phyloP scores from a whole-genome alignment of 2,797 vertebrate genomes.

The Pseudochirops cupreus region DNA sequence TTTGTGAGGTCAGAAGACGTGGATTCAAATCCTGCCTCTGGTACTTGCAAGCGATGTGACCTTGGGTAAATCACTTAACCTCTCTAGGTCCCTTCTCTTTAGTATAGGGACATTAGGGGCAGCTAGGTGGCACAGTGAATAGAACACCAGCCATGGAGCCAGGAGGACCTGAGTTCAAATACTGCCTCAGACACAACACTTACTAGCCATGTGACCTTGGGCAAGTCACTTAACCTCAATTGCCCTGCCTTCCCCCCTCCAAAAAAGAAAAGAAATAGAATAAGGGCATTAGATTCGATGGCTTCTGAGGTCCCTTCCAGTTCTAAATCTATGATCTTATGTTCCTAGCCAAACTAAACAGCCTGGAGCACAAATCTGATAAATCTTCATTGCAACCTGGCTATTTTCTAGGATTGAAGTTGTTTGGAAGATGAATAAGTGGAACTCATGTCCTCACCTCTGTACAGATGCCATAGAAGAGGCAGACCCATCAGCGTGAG shows the following conservation, averaged over 20 bases:
- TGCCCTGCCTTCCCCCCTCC: no score
- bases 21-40: background rate
- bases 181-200: no score
- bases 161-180: no score
- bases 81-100: background rate
- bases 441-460: background rate
- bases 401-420: background rate
- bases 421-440: background rate
- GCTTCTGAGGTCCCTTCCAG: background rate
- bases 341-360: no score
- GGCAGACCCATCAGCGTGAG: background rate
- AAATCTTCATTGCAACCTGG: background rate
- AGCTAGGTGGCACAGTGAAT: no score
- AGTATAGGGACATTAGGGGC: background rate
- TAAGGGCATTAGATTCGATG: background rate
- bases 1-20: background rate
- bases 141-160: no score
- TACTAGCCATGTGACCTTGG: no score
- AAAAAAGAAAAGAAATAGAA: no score
- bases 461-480: background rate
- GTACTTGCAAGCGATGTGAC: background rate
- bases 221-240: no score
- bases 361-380: background rate
- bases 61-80: background rate
- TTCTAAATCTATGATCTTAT: no score